Evolutionary conservation across 2,113 vertebrate species (phyloP), one percentile per base, ranked within the genome.

Genomic region (Montifringilla adamsi): DNA sequence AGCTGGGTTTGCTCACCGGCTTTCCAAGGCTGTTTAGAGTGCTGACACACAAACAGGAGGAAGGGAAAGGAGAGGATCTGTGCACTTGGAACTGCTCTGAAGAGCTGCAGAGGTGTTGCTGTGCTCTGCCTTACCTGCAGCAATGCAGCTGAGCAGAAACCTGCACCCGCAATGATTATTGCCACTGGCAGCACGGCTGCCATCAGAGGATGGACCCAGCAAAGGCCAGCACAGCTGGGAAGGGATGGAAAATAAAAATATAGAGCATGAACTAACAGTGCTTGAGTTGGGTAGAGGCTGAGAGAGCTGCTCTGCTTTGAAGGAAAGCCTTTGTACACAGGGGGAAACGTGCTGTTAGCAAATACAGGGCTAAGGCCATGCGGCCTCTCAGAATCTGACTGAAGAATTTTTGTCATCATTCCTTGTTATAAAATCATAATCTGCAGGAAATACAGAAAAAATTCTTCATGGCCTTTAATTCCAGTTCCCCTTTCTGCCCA

Each of bases 351-450:
- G 17, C 27, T 55, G 47, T 60, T 3, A 31, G 33, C 11, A 52
- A 1, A 22, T 4, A 17, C 1, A 50, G 11, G 28, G 11, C 4
- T 26, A 31, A 37, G 17, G n/a, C 30, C 41, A 9, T 1, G 5
- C 1, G 1, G 12, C 52, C 49, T 33, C 17, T 11, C 31, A 77
- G 55, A 63, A 67, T 27, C 31, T 33, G 13, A 47, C 5, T 6
- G 0, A 79, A 52, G 6, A 49, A 26, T 26, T 69, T 56, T 60
- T 60, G 19, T 47, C 67, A 35, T 26, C 1, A 15, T 73, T 59
- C 66, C 22, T 55, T 55, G 4, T 26, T 13, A 27, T 62, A 58
- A 73, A 92, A 44, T 13, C 3, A 1, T 10, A 56, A 41, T 4
- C 41, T 37, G 21, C 9, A 86, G 58, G 2, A 68, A 83, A 68